A percentile compares a stretch with the other conserved stretches of the same genome.
These are phyloP conservation scores for Papilio dardanus DNA, from an alignment of 1,140 invertebrate species.

Conservation along the genomic window DNA sequence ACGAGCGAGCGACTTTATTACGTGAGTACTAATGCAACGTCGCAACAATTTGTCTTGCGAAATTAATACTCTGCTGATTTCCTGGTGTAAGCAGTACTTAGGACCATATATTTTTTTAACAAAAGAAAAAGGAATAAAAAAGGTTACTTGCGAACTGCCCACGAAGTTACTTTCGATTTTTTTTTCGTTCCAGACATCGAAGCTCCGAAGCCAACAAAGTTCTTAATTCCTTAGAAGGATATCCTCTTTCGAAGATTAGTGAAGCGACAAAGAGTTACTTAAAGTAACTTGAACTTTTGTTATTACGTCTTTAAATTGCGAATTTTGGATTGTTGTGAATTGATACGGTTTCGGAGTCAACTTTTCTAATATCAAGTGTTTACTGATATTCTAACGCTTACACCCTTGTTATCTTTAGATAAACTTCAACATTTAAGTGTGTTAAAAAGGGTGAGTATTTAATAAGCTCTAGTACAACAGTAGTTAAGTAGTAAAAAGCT, in stretches of 20 bases:
- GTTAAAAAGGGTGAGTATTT: background rate
- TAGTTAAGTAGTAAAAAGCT: no score
- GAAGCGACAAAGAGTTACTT: constrained; percentile 24
- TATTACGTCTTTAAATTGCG: constrained; percentile 8
- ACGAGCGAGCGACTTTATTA: constrained; percentile 1
- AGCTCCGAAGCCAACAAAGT: constrained; percentile 24
- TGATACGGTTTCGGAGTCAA: constrained; percentile 13
- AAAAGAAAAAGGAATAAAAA: no score
- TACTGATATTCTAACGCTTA: background rate
- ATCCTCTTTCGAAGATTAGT: constrained; percentile 47
- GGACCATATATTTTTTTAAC: background rate
- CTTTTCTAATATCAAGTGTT: background rate
- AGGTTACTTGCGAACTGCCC: background rate
- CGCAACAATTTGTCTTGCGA: background rate
- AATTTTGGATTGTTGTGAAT: background rate
- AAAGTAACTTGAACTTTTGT: constrained; percentile 26
- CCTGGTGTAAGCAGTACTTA: background rate
- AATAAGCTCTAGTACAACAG: no score
- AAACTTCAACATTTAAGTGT: background rate
- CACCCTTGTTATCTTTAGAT: background rate
- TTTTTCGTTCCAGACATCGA: constrained; percentile 34
- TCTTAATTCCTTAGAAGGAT: constrained; percentile 29
- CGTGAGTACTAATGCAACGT: background rate
- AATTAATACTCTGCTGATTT: background rate
- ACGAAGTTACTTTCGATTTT: constrained; percentile 9